Evolutionary conservation across 2,888 invertebrate genomes (phyloP), one percentile per base, ranked within the genome.

Genomic region (Julus scanicus): DNA sequence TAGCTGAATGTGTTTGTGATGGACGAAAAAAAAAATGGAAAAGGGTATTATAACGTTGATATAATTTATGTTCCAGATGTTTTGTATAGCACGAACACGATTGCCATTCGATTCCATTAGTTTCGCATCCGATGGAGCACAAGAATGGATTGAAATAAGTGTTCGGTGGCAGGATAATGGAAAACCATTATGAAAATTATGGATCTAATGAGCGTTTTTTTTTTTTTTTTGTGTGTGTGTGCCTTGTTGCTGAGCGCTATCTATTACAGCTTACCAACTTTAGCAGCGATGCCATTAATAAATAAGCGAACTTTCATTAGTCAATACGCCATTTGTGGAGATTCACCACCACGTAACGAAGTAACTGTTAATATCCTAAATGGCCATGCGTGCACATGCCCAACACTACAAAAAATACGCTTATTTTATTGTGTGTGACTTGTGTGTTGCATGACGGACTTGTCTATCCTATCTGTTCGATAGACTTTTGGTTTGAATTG

Each of bases 101-200:
- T 85, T 85, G 85, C 85, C 49, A 85, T 85, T 85, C 49, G 44
- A 48, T 85, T 85, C 85, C 49, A 48, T 85, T 85, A 85, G 80
- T 80, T 80, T 85, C 85, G 44, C 44, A 49, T 85, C 49, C 44
- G 44, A 85, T 85, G 85, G 49, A 44, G 49, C 85, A 11, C 85
- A 85, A 15, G 85, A 85, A 85, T 44, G 85, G 85, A 49, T 85
- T 85, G 29, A 44, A 85, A 85, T 80, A 29, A 84, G 49, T 85
- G 85, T 49, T 85, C 15, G 49, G 85, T 85, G 85, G 85, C 29
- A 9, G 85, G 49, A 85, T 85, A 85, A 85, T 85, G 85, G 85
- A 85, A 85, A 85, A 85, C 85, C 85, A 85, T 85, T 85, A 85
- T 85, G 85, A 85, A 85, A 85, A 85, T 85, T 85, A 85, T 85